Evolutionary conservation across 1,140 invertebrate species (phyloP).

Genomic region (Drosophila santomea): DNA sequence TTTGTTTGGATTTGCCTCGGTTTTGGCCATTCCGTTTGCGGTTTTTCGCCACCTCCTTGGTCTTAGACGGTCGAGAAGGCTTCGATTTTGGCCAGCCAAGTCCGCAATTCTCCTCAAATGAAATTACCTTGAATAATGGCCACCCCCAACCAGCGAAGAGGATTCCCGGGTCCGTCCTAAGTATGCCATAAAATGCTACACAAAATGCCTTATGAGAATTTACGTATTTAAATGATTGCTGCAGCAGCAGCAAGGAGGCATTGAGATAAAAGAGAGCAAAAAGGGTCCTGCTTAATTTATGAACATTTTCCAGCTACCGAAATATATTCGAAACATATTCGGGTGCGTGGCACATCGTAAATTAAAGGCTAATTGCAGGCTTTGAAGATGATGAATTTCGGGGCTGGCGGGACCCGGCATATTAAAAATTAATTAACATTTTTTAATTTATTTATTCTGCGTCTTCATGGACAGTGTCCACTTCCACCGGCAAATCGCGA

Average conservation of each 20-base stretch:
- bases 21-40: constrained; percentile 37
- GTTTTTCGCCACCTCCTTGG: constrained; percentile 13
- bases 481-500: constrained; percentile 32
- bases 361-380: constrained; percentile 76
- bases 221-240: constrained; percentile 71
- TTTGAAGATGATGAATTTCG: constrained; percentile 73
- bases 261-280: constrained; percentile 63
- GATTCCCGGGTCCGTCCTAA: constrained; percentile 31
- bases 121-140: constrained; percentile 63
- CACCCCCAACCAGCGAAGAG: constrained; percentile 22
- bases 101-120: constrained; percentile 37
- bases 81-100: constrained; percentile 29
- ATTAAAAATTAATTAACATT: constrained; percentile 81
- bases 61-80: constrained; percentile 18
- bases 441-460: constrained; percentile 62
- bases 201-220: constrained; percentile 67
- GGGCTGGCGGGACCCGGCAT: constrained; percentile 20
- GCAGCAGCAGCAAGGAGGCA: constrained; percentile 37
- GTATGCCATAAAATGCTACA: constrained; percentile 74
- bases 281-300: constrained; percentile 67
- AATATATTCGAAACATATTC: constrained; percentile 49
- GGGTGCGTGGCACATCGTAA: constrained; percentile 48
- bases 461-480: constrained; percentile 44
- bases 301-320: constrained; percentile 19
- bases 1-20: constrained; percentile 41